These are phyloP conservation scores for Melitaea athalia DNA, from an alignment of 2,888 invertebrate species.

Conservation along the genomic window DNA sequence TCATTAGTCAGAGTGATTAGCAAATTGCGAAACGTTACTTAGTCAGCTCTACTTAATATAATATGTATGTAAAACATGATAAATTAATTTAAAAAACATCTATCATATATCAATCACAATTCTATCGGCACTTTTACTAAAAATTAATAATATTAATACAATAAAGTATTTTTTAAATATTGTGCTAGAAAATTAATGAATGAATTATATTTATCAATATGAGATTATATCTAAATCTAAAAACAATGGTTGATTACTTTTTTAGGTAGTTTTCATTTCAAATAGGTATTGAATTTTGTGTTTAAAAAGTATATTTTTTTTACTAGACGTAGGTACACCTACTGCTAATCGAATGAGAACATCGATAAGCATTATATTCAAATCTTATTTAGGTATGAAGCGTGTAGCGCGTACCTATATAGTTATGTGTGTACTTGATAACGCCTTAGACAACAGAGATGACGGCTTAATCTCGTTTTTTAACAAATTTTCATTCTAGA, in stretches of 20 bases:
- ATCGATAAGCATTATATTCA: slow-evolving; percentile 15
- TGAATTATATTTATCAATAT: too few species aligned
- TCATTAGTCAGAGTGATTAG: slow-evolving; percentile 61
- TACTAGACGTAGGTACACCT: too few species aligned
- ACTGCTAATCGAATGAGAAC: slow-evolving; percentile 16
- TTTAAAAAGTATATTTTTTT: too few species aligned
- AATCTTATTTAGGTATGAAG: slow-evolving; percentile 23
- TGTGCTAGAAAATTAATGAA: too few species aligned
- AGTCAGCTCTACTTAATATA: slow-evolving; percentile 36
- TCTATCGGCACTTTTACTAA: too few species aligned
- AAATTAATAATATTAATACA: too few species aligned
- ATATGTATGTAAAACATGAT: neutral
- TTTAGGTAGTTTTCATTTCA: too few species aligned
- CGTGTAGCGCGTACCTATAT: slow-evolving; percentile 32
- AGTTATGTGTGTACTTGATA: slow-evolving; percentile 68
- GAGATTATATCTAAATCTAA: too few species aligned
- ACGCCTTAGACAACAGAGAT: slow-evolving; percentile 72
- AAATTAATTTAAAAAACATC: neutral
- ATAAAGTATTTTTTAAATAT: too few species aligned
- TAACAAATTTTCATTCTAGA: slow-evolving; percentile 75
- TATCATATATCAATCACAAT: neutral
- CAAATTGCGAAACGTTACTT: slow-evolving; percentile 41
- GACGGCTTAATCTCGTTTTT: slow-evolving; percentile 79
- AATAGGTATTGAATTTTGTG: too few species aligned
- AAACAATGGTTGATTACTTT: too few species aligned